phyloP scores from a whole-genome alignment of 2,888 invertebrate genomes.

The Andrena flavipes region DNA sequence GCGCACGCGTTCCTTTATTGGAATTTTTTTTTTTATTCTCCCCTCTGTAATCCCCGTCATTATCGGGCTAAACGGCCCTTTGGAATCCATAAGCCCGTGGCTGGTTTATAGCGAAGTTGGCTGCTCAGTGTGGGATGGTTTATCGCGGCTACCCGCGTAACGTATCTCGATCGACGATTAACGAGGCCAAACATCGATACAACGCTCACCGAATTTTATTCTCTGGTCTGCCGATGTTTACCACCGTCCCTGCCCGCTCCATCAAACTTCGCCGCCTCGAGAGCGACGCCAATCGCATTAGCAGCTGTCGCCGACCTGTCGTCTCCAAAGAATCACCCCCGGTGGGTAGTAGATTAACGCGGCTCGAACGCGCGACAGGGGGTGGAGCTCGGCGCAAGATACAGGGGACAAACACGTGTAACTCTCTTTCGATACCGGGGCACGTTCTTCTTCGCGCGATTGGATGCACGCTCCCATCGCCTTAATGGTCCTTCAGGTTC shows the following conservation, averaged over 20 bases:
- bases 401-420: constrained; percentile 10
- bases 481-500: constrained; percentile 3
- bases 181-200: constrained; percentile 36
- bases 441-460: neutral
- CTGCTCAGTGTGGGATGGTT: no score
- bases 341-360: constrained; percentile 11
- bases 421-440: constrained; percentile 10
- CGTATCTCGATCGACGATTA: constrained; percentile 62
- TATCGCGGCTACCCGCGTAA: constrained; percentile 28
- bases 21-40: constrained; percentile 50
- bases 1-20: constrained; percentile 48
- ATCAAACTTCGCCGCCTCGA: constrained; percentile 28
- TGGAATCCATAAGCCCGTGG: constrained; percentile 56
- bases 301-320: constrained; percentile 29
- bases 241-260: neutral
- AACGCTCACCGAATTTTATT: constrained; percentile 9
- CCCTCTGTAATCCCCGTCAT: constrained; percentile 50
- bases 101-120: constrained; percentile 24
- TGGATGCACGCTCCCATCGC: neutral
- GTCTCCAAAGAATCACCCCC: constrained; percentile 33
- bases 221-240: neutral
- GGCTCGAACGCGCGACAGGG: neutral
- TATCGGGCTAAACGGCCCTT: constrained; percentile 39
- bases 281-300: constrained; percentile 50
- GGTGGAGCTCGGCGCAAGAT: neutral